phyloP scores from a whole-genome alignment of 2,888 invertebrate genomes.

The Rosalia funebris region DNA sequence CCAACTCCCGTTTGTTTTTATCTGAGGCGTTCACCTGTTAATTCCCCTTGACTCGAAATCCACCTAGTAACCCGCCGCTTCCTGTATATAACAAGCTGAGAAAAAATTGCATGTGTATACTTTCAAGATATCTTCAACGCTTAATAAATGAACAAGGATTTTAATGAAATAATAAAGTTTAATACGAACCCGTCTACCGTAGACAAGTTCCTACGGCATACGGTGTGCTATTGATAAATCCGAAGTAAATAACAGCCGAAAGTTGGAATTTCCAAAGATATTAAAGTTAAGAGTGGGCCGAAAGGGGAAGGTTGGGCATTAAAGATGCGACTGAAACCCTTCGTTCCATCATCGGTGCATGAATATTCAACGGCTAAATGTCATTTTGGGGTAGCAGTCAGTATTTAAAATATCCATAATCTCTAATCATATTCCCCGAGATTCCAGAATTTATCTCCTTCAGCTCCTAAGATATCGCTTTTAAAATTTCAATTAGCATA shows the following conservation, averaged over 20 bases:
- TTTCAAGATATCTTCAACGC: too few species aligned
- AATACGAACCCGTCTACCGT: too few species aligned
- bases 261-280: conserved; percentile 47
- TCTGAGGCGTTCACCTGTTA: too few species aligned
- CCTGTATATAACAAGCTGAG: too few species aligned
- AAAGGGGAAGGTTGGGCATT: conserved; percentile 41
- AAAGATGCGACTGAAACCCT: conserved; percentile 52
- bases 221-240: conserved; percentile 42
- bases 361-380: conserved; percentile 59
- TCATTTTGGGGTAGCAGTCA: conserved; percentile 55
- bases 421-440: conserved; percentile 58
- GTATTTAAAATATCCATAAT: conserved; percentile 61
- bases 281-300: conserved; percentile 42
- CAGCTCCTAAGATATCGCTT: conserved; percentile 41
- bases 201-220: not conserved
- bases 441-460: conserved; percentile 50
- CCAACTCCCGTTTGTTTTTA: too few species aligned
- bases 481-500: conserved; percentile 39
- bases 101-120: too few species aligned
- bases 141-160: too few species aligned
- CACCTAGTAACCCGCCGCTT: too few species aligned
- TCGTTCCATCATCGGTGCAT: conserved; percentile 55
- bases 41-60: too few species aligned
- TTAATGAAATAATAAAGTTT: too few species aligned
- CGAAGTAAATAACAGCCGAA: conserved; percentile 48